Percentiles rank a stretch among this genome's conserved stretches.
Conservation (phyloP, 2,113 vertebrate species). For the Bufo bufo region DNA sequence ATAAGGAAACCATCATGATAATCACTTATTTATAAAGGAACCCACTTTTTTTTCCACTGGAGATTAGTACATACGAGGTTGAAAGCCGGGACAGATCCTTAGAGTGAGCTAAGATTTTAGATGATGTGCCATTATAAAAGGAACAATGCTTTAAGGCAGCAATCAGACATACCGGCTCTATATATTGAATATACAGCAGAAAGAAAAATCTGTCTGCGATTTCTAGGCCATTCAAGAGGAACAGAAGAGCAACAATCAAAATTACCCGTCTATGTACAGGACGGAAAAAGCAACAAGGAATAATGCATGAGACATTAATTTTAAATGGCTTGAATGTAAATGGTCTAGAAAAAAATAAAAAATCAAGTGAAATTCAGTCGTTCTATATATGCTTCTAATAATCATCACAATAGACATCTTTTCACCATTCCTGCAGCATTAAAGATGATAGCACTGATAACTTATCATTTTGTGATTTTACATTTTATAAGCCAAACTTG, state of each 20-base stretch:
- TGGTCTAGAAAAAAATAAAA: not conserved
- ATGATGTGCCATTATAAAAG: not conserved
- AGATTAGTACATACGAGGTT: slow-evolving; percentile 3
- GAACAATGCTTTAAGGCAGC: slow-evolving; percentile 31
- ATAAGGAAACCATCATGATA: slow-evolving; percentile 1
- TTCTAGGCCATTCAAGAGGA: slow-evolving; percentile 31
- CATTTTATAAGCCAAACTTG: no score
- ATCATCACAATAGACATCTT: not conserved
- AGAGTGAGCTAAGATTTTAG: not conserved
- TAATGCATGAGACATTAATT: slow-evolving; percentile 29
- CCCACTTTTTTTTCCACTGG: slow-evolving; percentile 30
- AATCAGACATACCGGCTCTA: slow-evolving; percentile 34
- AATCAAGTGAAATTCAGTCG: not conserved
- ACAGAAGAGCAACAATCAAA: slow-evolving; percentile 23
- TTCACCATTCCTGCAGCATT: not conserved
- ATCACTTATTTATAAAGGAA: slow-evolving; percentile 32
- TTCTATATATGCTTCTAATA: not conserved
- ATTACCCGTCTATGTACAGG: slow-evolving; percentile 18
- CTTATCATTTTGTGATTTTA: not conserved
- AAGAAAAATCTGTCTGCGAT: slow-evolving; percentile 24
- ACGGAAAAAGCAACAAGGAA: slow-evolving; percentile 37
- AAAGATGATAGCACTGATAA: no score
- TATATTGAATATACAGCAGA: slow-evolving; percentile 22
- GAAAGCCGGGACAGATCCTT: not conserved
- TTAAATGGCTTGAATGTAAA: slow-evolving; percentile 25